A percentile compares a stretch with the other conserved stretches of the same genome.
Conservation (phyloP, 2,113 vertebrate species). For the Podarcis muralis region DNA sequence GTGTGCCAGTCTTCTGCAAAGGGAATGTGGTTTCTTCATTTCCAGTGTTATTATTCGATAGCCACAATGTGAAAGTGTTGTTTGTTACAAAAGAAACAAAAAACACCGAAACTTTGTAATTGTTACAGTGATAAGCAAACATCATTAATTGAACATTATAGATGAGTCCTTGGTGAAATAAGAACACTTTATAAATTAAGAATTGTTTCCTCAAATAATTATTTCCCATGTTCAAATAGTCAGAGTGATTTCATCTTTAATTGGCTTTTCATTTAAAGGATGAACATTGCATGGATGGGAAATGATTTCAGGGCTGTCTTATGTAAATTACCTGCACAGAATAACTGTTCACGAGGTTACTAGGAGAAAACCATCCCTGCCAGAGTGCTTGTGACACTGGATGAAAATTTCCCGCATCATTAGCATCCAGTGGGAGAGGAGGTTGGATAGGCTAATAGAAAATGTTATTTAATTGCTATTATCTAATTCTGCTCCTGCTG, state of each 20-base stretch:
- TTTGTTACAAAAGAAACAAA: neutral
- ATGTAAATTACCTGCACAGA: too few relatives aligned
- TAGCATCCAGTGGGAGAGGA: neutral
- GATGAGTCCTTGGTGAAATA: neutral
- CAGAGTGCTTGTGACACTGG: neutral
- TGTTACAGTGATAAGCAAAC: neutral
- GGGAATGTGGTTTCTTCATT: neutral
- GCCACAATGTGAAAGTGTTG: neutral
- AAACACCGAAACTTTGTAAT: neutral
- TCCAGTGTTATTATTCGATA: neutral
- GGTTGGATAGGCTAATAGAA: neutral
- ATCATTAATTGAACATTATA: neutral
- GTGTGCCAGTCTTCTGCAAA: neutral
- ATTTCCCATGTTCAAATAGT: neutral
- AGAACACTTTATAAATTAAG: neutral
- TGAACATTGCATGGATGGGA: neutral
- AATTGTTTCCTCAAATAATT: neutral
- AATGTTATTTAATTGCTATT: neutral
- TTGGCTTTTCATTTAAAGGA: neutral
- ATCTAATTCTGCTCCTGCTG: neutral
- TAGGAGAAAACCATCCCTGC: neutral
- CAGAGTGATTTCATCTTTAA: neutral
- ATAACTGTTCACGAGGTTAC: too few relatives aligned
- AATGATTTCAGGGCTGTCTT: neutral
- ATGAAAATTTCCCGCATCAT: neutral